Percentiles rank a stretch among this genome's conserved stretches.
Evolutionary conservation across 2,888 invertebrate species (phyloP).

Genomic region (Zaprionus bogoriensis): DNA sequence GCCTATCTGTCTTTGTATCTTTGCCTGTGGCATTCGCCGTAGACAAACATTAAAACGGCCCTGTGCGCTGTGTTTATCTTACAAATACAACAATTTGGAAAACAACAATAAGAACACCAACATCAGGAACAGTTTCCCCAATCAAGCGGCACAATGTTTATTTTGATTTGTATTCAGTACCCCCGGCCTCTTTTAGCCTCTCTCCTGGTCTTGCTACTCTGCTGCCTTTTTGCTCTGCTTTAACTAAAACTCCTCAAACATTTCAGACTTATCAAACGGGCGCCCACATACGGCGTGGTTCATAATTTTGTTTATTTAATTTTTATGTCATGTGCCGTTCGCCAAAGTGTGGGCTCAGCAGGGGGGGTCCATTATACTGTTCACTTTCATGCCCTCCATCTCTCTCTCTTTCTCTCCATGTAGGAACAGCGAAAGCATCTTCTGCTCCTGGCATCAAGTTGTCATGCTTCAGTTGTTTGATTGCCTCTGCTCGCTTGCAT

Average conservation of each 20-base stretch:
- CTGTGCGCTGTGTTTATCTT: conserved; percentile 63
- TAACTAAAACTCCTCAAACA: conserved; percentile 38
- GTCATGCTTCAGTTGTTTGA: conserved; percentile 76
- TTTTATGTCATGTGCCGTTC: conserved; percentile 75
- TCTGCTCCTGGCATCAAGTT: conserved; percentile 73
- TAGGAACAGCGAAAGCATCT: conserved; percentile 24
- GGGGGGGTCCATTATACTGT: too few species aligned
- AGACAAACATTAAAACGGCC: conserved; percentile 48
- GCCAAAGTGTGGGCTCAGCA: conserved; percentile 40
- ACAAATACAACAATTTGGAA: conserved; percentile 67
- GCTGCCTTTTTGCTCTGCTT: background rate
- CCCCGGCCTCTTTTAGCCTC: background rate
- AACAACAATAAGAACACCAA: conserved; percentile 52
- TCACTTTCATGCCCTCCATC: too few species aligned
- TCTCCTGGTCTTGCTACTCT: background rate
- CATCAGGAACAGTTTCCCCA: conserved; percentile 34
- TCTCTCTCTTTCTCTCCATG: too few species aligned
- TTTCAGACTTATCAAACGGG: conserved; percentile 39
- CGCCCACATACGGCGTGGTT: conserved; percentile 57
- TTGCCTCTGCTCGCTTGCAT: conserved; percentile 71
- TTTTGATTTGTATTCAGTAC: conserved; percentile 57
- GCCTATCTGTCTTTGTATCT: too few species aligned
- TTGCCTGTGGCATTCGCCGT: conserved; percentile 36
- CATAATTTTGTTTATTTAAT: conserved; percentile 78
- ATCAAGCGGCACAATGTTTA: conserved; percentile 60